These are phyloP conservation scores for Urocitellus parryii DNA, from an alignment of 2,113 vertebrate genomes.

Conservation along the genomic window DNA sequence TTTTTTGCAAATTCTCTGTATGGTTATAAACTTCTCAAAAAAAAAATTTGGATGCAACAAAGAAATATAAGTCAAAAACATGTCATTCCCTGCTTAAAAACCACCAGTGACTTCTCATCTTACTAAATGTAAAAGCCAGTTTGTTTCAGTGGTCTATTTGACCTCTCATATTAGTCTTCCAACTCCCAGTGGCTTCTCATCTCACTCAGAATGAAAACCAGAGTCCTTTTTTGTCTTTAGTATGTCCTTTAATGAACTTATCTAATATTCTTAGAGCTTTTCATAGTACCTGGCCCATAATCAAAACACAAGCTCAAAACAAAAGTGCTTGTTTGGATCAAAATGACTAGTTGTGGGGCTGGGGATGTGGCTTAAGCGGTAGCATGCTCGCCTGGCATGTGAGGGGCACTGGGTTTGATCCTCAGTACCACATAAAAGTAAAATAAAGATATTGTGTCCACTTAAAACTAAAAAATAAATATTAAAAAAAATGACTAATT, in stretches of 20 bases:
- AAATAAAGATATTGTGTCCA: too few species aligned
- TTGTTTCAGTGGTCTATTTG: neutral
- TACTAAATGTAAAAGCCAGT: neutral
- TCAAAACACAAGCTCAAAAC: neutral
- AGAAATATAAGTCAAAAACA: constrained; percentile 15
- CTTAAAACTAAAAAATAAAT: too few species aligned
- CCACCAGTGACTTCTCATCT: neutral
- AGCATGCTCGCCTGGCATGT: too few species aligned
- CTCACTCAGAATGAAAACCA: constrained; percentile 56
- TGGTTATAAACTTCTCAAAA: constrained; percentile 51
- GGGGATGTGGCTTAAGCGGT: too few species aligned
- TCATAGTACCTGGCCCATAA: neutral
- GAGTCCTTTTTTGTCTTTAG: neutral
- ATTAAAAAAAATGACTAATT: neutral
- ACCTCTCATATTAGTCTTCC: constrained; percentile 6
- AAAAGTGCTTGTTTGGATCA: neutral
- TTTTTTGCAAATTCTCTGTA: constrained; percentile 9
- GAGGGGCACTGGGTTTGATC: too few species aligned
- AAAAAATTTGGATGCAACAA: constrained; percentile 9
- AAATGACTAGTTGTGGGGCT: neutral
- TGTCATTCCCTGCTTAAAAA: neutral
- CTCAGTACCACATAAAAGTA: too few species aligned
- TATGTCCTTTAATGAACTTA: constrained; percentile 1
- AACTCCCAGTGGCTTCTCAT: neutral
- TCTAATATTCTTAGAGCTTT: constrained; percentile 36